Base-by-base conservation (phyloP, 2,888 invertebrate species). In the Agriopis aurantiaria region DNA sequence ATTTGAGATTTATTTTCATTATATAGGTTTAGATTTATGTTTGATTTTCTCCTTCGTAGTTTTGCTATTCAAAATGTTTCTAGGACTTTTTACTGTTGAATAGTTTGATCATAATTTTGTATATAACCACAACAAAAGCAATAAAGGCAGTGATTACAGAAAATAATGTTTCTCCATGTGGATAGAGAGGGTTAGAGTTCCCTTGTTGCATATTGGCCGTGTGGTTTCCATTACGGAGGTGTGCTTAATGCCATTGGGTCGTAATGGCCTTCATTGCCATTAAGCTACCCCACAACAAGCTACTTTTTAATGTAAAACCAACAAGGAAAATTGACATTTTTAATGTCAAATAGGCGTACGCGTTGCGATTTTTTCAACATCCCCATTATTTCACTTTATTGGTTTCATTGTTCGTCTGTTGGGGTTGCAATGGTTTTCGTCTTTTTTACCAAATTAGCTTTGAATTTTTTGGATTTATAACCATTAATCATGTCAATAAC, bases 201-300 rank as follows among this genome's bases (percentile, higher is more conserved):
- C 86, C 88, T 83, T 84, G 85, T 85, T 87, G 86, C 88, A 90
- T 85, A 87, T 82, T 74, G 33, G 80, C 83, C 85, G 84, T 88
- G 90, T 82, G 90, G 90, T 88, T 89, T 88, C 87, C 89, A 92
- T 91, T 88, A 90, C 73, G 46, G 85, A 90, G 88, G 91, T 90
- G 88, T 87, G 84, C 81, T 88, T 90, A 89, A 89, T 85, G 83
- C 85, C 88, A 89, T 87, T 84, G 85, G 87, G 80, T 84, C 79
- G 82, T 92, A 91, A 92, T 91, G 89, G 88, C 86, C 88, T 87
- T 85, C 81, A 79, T 82, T 80, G 80, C 91, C 90, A 92, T 93
- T 92, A 92, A 82, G 78, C 80, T 79, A 85, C 91, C 91, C 90
- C 86, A 87, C 81, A 87, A 81, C 84, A 85, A 80, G 83, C 73